Base-by-base conservation (phyloP, 1,140 invertebrate genomes). In the Oryctes rhinoceros region DNA sequence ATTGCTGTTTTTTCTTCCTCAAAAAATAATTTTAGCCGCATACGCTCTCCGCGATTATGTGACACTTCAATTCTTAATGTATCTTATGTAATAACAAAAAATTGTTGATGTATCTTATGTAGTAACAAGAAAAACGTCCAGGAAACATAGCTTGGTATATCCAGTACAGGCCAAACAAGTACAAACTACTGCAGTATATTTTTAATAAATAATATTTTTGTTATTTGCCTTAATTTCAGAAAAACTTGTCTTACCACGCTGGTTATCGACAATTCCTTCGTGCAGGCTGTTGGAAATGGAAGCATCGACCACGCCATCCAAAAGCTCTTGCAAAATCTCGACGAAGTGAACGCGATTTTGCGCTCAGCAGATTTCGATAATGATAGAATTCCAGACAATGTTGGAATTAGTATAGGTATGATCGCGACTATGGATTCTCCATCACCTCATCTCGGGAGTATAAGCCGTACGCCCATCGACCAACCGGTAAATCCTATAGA, bases 361-460 rank as follows among this genome's bases (percentile, higher is more conserved):
- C 78, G 78, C 11, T 78, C 76, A 15, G 82, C 83, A 2, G 84
- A 85, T 80, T 85, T 85, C 79, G 84, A 85, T 78, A 78, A 78
- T 18, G 82, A 85, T 78, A 80, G 82, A 6, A 65, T 53, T 44
- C 84, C 84, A 0, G 84, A 85, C 71, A 84, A 85, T 65, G 82
- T 85, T 11, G 78, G 78, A 49, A 81, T 85, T 48, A 79, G 78
- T 35, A 80, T 84, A 6, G 83, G 84, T 65, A 30, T 39, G 1
- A 24, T 79, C 15, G 39, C 67, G 11, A 6, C 18, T 74, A 3
- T 79, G 24, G 18, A 47, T 74, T 74, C 65, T 2, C 62, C 81
- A 76, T 24, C 67, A 5, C n/a, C 53, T 9, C 30, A 62, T 49
- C 18, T 80, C 9, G 67, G 49, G 10, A 53, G 49, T 13, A 67